phyloP scores from a whole-genome alignment of 2,113 vertebrate species.

The Sapayoa aenigma region DNA sequence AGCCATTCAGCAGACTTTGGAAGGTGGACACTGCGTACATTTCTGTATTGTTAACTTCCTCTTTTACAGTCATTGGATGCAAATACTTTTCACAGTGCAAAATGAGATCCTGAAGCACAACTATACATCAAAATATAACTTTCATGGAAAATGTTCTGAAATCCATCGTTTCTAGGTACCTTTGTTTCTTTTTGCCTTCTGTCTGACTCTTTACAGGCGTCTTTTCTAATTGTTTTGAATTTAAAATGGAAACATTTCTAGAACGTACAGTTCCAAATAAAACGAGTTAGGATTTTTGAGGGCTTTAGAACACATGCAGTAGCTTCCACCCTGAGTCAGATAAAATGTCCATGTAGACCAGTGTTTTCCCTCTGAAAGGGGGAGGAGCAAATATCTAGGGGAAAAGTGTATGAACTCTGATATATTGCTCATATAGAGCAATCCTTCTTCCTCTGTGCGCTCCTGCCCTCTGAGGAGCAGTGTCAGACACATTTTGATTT shows the following conservation, averaged over 20 bases:
- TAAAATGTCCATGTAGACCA: background rate
- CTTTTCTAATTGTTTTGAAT: conserved; percentile 4
- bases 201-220: background rate
- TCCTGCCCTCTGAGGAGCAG: background rate
- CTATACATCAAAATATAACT: background rate
- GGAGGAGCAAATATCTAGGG: conserved; percentile 3
- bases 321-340: background rate
- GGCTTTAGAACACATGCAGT: background rate
- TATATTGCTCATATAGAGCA: background rate
- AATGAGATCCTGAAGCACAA: background rate
- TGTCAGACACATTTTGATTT: conserved; percentile 19
- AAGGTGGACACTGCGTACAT: background rate
- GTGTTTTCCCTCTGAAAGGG: background rate
- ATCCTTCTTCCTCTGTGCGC: background rate
- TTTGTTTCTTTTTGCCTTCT: background rate
- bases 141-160: background rate
- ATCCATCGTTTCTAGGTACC: background rate
- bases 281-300: background rate
- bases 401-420: background rate
- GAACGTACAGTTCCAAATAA: background rate
- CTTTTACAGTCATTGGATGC: background rate
- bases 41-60: background rate
- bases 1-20: background rate
- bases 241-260: background rate
- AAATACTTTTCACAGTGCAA: background rate